Conservation (phyloP, 2,113 vertebrate species). For the Prietella phreatophila region DNA sequence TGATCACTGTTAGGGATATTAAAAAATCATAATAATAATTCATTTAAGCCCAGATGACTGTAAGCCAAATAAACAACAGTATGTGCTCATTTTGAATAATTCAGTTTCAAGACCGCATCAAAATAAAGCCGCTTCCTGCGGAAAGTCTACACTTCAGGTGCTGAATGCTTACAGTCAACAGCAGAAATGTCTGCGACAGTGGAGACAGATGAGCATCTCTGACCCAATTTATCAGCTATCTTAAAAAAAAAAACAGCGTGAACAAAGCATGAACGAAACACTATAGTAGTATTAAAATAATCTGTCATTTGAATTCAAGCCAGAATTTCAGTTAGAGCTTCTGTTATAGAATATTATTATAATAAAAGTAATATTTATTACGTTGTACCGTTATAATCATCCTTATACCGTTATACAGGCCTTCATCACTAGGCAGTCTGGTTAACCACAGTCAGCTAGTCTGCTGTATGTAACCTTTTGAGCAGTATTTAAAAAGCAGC, state of each 20-base stretch:
- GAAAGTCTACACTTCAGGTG: not conserved
- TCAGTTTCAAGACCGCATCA: not conserved
- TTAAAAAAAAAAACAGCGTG: not conserved
- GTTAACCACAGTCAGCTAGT: not conserved
- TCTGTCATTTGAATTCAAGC: not conserved
- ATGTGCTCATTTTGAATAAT: not conserved
- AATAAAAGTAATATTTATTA: not conserved
- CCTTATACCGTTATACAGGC: not conserved
- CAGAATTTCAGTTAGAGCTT: too few species aligned
- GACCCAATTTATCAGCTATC: too few species aligned
- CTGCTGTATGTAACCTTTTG: not conserved
- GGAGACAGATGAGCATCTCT: too few species aligned
- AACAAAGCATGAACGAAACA: not conserved
- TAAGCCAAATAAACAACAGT: too few species aligned
- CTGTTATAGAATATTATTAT: not conserved
- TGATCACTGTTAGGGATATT: too few species aligned
- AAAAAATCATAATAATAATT: too few species aligned
- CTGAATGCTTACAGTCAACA: not conserved
- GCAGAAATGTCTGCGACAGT: too few species aligned
- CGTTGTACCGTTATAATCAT: not conserved
- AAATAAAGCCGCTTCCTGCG: not conserved
- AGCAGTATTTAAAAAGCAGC: conserved; percentile 14
- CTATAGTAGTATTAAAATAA: not conserved
- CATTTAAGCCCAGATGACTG: too few species aligned
- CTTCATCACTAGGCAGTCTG: not conserved